These are phyloP conservation scores for Muricea muricata DNA, from an alignment of 92 coral and sea anemone species.

Conservation along the genomic window DNA sequence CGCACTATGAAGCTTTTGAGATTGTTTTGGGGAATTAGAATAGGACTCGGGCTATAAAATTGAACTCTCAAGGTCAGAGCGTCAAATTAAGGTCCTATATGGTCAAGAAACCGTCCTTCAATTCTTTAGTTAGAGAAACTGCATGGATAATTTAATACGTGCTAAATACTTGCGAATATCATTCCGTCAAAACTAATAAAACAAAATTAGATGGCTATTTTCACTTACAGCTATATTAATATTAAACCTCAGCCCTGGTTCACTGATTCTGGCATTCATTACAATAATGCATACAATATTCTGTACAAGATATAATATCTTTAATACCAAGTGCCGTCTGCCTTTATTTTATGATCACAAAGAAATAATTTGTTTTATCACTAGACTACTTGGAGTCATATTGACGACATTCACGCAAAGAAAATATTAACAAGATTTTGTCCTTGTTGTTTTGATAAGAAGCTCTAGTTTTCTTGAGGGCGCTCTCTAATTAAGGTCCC, in stretches of 20 bases:
- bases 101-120: too few species aligned
- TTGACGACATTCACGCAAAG: slow-evolving; percentile 1
- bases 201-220: neutral
- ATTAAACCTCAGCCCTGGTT: too few species aligned
- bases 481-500: slow-evolving; percentile 30
- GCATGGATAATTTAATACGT: neutral
- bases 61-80: neutral
- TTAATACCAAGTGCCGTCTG: neutral
- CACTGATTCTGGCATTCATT: slow-evolving; percentile 6
- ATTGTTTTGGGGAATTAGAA: neutral
- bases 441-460: slow-evolving; percentile 23
- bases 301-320: neutral
- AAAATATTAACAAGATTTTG: slow-evolving; percentile 26
- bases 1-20: slow-evolving; percentile 25
- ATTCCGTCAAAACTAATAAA: neutral
- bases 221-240: neutral
- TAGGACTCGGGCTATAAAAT: neutral
- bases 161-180: neutral
- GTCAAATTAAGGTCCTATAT: too few species aligned
- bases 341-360: neutral
- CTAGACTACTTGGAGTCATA: slow-evolving; percentile 9
- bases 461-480: slow-evolving; percentile 36
- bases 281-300: neutral
- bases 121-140: neutral
- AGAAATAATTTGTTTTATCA: neutral